Evolutionary conservation across 2,888 invertebrate genomes (phyloP).

Genomic region (Caenorhabditis sp.): DNA sequence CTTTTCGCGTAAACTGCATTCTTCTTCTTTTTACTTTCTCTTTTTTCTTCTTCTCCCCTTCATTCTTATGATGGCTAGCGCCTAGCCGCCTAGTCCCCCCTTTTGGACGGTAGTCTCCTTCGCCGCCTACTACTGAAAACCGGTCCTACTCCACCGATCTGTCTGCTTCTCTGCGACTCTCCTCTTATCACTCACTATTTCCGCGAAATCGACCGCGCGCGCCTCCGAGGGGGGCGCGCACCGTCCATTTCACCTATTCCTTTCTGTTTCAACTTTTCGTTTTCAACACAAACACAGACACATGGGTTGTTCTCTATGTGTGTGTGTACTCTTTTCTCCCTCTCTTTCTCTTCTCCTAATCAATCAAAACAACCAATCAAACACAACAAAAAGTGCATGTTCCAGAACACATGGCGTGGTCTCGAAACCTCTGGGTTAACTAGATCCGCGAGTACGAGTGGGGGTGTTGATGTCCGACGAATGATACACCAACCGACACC

Average conservation of each 20-base stretch:
- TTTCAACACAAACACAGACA: constrained; percentile 10
- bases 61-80: constrained; percentile 27
- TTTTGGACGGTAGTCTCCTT: constrained; percentile 3
- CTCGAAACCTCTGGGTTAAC: constrained; percentile 24
- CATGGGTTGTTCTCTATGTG: not conserved
- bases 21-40: constrained; percentile 28
- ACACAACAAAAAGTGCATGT: not conserved
- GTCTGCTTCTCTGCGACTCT: not conserved
- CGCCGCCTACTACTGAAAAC: constrained; percentile 10
- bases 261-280: constrained; percentile 55
- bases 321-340: not conserved
- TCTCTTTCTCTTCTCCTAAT: not conserved
- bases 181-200: constrained; percentile 16
- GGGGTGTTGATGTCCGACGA: constrained; percentile 12
- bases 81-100: constrained; percentile 25
- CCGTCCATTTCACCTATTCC: constrained; percentile 59
- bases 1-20: constrained; percentile 19
- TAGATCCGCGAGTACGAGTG: not conserved
- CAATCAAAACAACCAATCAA: no score
- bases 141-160: constrained; percentile 34
- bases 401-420: constrained; percentile 6
- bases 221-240: not conserved
- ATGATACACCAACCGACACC: no score
- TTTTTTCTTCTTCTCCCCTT: constrained; percentile 11
- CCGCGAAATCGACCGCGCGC: constrained; percentile 18